Evolutionary conservation across 2,797 vertebrate species (phyloP).

Genomic region (Tachyglossus aculeatus): DNA sequence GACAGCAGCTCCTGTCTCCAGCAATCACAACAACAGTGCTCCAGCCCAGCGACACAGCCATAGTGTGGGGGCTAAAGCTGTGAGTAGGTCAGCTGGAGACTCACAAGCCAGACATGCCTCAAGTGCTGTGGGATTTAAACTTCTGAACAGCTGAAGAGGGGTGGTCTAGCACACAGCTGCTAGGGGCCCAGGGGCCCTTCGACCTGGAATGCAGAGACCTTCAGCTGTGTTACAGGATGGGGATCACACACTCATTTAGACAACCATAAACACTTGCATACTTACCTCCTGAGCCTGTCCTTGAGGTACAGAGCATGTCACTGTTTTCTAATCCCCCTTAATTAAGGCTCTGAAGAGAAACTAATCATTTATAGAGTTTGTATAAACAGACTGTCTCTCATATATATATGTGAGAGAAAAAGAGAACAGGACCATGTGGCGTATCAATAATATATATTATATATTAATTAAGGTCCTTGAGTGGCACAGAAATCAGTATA

Average conservation of each 20-base stretch:
- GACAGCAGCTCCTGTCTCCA: not conserved
- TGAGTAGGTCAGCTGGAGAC: conserved; percentile 24
- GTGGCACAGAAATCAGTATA: too few relatives aligned
- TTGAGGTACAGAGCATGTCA: rapidly evolving
- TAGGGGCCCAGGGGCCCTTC: conserved; percentile 16
- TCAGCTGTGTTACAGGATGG: conserved; percentile 25
- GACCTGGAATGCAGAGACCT: conserved; percentile 53
- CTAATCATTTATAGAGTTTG: not conserved
- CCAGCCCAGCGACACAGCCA: not conserved
- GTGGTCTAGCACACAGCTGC: conserved; percentile 63
- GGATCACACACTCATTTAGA: not conserved
- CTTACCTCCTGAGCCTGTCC: not conserved
- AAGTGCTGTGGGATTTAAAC: conserved; percentile 8
- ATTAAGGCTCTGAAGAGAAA: not conserved
- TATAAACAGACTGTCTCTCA: too few relatives aligned
- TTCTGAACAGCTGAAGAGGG: conserved; percentile 63
- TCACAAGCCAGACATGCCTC: not conserved
- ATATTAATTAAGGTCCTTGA: too few relatives aligned
- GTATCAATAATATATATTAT: too few relatives aligned
- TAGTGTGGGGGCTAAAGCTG: not conserved
- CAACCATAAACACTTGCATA: not conserved
- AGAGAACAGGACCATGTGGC: too few relatives aligned
- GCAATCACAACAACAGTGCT: not conserved
- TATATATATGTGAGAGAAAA: too few relatives aligned
- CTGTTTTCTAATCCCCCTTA: not conserved